Base-by-base conservation (phyloP, 2,888 invertebrate genomes). In the Pantelozetes paolii region DNA sequence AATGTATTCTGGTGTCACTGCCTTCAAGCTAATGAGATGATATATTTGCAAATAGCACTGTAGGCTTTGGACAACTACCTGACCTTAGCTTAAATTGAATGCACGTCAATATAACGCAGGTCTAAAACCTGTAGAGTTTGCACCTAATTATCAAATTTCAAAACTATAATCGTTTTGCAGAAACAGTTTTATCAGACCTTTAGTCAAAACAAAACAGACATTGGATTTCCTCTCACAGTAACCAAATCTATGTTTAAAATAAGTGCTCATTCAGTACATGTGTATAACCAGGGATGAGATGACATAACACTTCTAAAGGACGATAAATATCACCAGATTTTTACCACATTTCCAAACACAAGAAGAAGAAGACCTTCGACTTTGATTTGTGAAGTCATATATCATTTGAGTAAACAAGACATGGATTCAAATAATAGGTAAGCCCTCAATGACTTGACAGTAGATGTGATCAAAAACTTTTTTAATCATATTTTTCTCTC, bases 391-490 rank as follows among this genome's bases (percentile, higher is more conserved):
- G n/a, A n/a, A n/a, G n/a, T n/a, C n/a, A n/a, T n/a, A n/a, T n/a
- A n/a, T n/a, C n/a, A n/a, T n/a, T n/a, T n/a, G n/a, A n/a, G n/a
- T n/a, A n/a, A n/a, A 50, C 8, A n/a, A 54, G 54, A 54, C 23
- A 54, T 54, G 54, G 54, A 54, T 23, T 54, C 54, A 54, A 18
- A 54, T 54, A 54, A 26, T 23, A 54, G 54, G 54, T 54, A 54
- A 54, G 54, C 28, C 28, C 23, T 54, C 54, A 54, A 54, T 54
- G 18, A 54, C 9, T 9, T 15, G 50, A 50, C 50, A n/a, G 36
- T 36, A 36, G 5, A 36, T 36, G 11, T 36, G 36, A 36, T n/a
- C n/a, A n/a, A n/a, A n/a, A n/a, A n/a, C n/a, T n/a, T n/a, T n/a
- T n/a, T n/a, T n/a, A n/a, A n/a, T n/a, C n/a, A n/a, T n/a, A n/a